Percentiles rank a stretch among this genome's conserved stretches.
These are phyloP conservation scores for Altica lythri DNA, from an alignment of 2,888 invertebrate genomes.

Conservation along the genomic window DNA sequence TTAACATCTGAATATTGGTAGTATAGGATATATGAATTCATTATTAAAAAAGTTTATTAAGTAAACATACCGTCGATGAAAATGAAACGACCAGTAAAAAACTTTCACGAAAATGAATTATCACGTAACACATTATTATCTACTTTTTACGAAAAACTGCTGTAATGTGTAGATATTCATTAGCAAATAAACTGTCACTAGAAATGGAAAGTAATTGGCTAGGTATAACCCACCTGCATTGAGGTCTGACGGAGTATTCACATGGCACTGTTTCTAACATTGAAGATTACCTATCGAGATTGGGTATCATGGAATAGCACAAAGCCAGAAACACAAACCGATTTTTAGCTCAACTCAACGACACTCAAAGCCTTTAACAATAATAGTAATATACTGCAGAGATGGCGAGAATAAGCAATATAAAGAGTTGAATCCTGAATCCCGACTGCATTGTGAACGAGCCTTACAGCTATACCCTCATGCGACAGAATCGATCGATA, in stretches of 20 bases:
- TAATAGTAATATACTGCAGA: constrained; percentile 48
- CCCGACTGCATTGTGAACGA: constrained; percentile 48
- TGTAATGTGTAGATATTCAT: constrained; percentile 6
- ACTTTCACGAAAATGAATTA: constrained; percentile 12
- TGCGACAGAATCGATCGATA: constrained; percentile 58
- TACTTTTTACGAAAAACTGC: constrained; percentile 2
- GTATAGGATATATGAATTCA: constrained; percentile 5
- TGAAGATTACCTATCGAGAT: constrained; percentile 44
- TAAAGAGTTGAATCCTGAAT: constrained; percentile 45
- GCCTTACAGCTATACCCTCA: constrained; percentile 53
- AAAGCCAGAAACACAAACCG: constrained; percentile 34
- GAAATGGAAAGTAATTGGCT: constrained; percentile 39
- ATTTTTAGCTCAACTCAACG: constrained; percentile 37
- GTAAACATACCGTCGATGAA: constrained; percentile 22
- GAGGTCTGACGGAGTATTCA: constrained; percentile 50
- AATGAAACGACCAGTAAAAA: constrained; percentile 18
- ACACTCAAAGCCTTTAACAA: constrained; percentile 38
- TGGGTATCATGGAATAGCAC: constrained; percentile 47
- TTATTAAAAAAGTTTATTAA: constrained; percentile 12
- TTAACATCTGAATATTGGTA: neutral
- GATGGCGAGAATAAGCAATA: constrained; percentile 47
- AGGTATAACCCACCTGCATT: constrained; percentile 51
- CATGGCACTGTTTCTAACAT: constrained; percentile 52
- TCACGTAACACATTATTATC: constrained; percentile 5
- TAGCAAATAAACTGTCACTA: constrained; percentile 30